Base-by-base conservation (phyloP, 2,113 vertebrate genomes). In the Channa maculata region DNA sequence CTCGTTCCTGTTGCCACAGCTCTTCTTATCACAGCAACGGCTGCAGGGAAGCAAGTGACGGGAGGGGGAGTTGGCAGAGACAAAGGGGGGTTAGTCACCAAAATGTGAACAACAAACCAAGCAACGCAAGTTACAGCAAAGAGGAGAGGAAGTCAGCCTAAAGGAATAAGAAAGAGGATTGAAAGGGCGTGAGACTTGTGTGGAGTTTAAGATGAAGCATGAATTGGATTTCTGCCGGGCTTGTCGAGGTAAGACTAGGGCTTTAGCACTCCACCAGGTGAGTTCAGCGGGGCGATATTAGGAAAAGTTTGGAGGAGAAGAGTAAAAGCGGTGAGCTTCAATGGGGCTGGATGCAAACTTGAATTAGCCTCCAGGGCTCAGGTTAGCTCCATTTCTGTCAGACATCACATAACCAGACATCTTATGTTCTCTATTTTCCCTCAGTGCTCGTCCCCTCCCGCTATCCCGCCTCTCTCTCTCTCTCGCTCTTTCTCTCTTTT, bases 11-110 rank as follows among this genome's bases (percentile, higher is more conserved):
- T 99, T 99, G 92, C 98, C 98, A 88, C 98, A 99, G 90, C 98
- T 99, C 94, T 99, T 99, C 96, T 99, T 99, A 95, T 99, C 98
- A 93, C 98, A 99, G 95, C 98, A 99, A 95, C 97, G 98, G 94
- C 98, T 99, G 89, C 65, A 51, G 65, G 41, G 60, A 37, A 50
- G 65, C 1, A 51, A 49, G 67, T 38, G 63, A 59, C 39, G 8
- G n/a, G 14, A 75, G 3, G 33, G 15, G 45, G 43, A 62, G 38
- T 45, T 33, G 48, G 41, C 11, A 50, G 45, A 76, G 63, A 60
- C 51, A 83, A 69, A 86, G 48, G 50, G 50, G 69, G 33, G 59
- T 87, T 80, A 88, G 85, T 80, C 64, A 57, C 59, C 11, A 5
- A 75, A 62, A 77, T 73, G 73, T 63, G 50, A 90, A 79, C 77